Conservation (phyloP, 2,113 vertebrate species). For the Hemicordylus capensis region DNA sequence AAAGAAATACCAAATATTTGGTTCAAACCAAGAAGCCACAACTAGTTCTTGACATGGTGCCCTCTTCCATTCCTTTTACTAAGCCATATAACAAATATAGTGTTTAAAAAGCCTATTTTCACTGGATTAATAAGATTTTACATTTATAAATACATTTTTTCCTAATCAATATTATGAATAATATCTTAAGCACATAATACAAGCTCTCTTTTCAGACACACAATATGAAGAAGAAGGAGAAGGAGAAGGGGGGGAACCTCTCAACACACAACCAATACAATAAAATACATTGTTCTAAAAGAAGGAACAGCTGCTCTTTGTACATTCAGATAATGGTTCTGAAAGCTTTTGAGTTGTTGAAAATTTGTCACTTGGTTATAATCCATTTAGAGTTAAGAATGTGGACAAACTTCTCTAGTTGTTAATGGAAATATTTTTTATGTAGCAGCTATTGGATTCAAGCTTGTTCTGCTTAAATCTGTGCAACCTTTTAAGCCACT, state of each 20-base stretch:
- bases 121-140: not conserved
- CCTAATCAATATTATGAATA: slow-evolving; percentile 42
- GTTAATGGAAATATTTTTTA: slow-evolving; percentile 34
- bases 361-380: slow-evolving; percentile 49
- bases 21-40: slow-evolving; percentile 7
- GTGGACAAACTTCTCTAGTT: slow-evolving; percentile 13
- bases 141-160: not conserved
- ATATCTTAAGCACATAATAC: slow-evolving; percentile 17
- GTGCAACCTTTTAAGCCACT: slow-evolving; percentile 42
- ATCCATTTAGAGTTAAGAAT: slow-evolving; percentile 22
- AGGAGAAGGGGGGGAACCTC: not conserved
- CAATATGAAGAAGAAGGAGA: slow-evolving; percentile 43
- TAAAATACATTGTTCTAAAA: slow-evolving; percentile 36
- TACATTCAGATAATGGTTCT: slow-evolving; percentile 45
- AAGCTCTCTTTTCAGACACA: slow-evolving; percentile 29
- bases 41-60: not conserved
- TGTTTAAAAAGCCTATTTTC: not conserved
- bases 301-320: slow-evolving; percentile 48
- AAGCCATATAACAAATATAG: not conserved
- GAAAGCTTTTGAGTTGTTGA: slow-evolving; percentile 41
- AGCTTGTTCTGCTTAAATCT: slow-evolving; percentile 21
- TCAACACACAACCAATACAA: not conserved
- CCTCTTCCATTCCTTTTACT: slow-evolving; percentile 15
- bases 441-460: slow-evolving; percentile 10
- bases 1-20: slow-evolving; percentile 12